Evolutionary conservation across 2,797 vertebrate species (phyloP), one percentile per base, ranked within the genome.

Genomic region (Sebastes iracundus): DNA sequence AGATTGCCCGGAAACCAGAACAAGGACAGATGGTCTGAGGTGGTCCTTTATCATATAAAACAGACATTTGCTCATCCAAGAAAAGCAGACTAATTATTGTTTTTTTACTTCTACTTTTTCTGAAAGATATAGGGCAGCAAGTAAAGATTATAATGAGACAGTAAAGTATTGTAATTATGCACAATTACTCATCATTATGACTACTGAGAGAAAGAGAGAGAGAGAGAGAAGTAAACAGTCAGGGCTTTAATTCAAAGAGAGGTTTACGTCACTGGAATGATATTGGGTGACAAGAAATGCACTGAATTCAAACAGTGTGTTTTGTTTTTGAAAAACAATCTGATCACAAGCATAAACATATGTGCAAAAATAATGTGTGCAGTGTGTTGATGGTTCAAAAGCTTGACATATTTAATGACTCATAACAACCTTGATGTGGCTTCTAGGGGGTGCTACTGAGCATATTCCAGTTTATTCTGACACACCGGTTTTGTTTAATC

Each of bases 261-360:
- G 2, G 13, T 42, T 42, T 72, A 13, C 22, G 4, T 82, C 63
- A 56, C 20, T 58, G 32, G 52, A 33, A 61, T 7, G 32, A 42
- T 18, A 52, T 33, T 72, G 23, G 60, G 71, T 58, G 55, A 61
- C 33, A 67, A 55, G 14, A 68, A 63, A 77, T 49, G 2, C 25
- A 5, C 27, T 49, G 12, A 56, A 68, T 75, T 72, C 38, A 72
- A 81, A 58, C 52, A 67, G 3, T 4, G 52, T 75, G 59, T 81
- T 67, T 64, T 68, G 62, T 56, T 72, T 78, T 35, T 68, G 16
- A 58, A 74, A 80, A 59, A 59, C 20, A 42, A 55, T 55, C n/a
- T 42, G 32, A 65, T 59, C 70, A 61, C 59, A 79, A 69, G 27
- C 62, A 75, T 58, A 52, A 81, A 72, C 75, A 74, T 27, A 16